phyloP scores from a whole-genome alignment of 1,140 invertebrate genomes.

The Lasaia peninsularis region DNA sequence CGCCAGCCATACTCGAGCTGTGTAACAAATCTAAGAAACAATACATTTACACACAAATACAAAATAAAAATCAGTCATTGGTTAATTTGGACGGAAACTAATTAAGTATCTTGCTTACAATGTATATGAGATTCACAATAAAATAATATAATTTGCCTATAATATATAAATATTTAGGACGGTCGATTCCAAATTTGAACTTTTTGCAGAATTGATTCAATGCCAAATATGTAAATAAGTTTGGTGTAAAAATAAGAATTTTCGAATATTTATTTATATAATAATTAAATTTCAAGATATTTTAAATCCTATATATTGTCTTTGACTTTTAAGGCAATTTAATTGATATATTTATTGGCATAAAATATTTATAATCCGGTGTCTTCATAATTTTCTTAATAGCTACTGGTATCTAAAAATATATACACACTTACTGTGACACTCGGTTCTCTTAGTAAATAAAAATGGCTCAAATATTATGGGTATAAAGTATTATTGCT shows the following conservation, averaged over 20 bases:
- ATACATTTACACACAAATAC: conserved; percentile 52
- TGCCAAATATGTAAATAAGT: conserved; percentile 14
- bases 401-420: conserved; percentile 3
- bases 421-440: not conserved
- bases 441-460: not conserved
- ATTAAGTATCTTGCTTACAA: conserved; percentile 62
- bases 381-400: not conserved
- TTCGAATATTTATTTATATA: conserved; percentile 25
- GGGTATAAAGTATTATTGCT: not conserved
- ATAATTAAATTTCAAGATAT: conserved; percentile 14
- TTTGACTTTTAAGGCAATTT: conserved; percentile 46
- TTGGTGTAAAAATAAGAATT: conserved; percentile 8
- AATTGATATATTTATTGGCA: conserved; percentile 29
- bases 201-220: not conserved
- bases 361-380: not conserved
- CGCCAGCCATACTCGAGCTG: conserved; percentile 35
- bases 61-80: conserved; percentile 66
- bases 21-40: conserved; percentile 43
- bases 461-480: conserved; percentile 1
- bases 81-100: conserved; percentile 74
- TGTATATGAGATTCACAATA: conserved; percentile 47
- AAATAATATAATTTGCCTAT: conserved; percentile 18
- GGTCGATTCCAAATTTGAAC: conserved; percentile 32
- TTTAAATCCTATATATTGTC: conserved; percentile 21
- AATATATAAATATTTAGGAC: conserved; percentile 35